A percentile compares a stretch with the other conserved stretches of the same genome.
Conservation (phyloP, 2,797 vertebrate genomes). For the Dromococcyx pavoninus region DNA sequence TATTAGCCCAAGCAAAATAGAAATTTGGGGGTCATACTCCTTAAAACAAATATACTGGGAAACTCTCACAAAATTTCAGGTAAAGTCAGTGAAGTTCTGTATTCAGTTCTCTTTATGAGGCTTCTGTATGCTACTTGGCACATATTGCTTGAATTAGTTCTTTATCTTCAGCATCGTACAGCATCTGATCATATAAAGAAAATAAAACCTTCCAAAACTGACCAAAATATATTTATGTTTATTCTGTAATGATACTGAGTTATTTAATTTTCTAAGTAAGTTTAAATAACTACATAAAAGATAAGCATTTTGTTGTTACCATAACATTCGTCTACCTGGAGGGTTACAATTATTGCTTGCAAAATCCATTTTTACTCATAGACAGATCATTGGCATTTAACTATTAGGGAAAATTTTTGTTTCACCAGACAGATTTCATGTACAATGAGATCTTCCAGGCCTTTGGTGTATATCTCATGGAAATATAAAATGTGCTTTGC, state of each 20-base stretch:
- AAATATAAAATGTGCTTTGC: neutral
- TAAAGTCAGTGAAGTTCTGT: neutral
- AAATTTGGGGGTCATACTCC: neutral
- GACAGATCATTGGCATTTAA: neutral
- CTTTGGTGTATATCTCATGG: neutral
- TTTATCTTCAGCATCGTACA: neutral
- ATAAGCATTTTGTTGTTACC: neutral
- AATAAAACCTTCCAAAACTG: neutral
- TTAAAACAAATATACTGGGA: neutral
- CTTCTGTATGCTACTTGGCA: neutral
- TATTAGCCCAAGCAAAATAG: neutral
- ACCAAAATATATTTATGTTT: neutral
- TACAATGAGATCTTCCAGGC: neutral
- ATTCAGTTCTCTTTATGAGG: neutral
- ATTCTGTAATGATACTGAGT: neutral
- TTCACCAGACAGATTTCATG: neutral
- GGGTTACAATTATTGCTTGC: neutral
- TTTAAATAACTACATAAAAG: neutral
- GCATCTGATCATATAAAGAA: neutral
- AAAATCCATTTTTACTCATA: neutral
- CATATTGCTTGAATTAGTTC: neutral
- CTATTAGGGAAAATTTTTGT: neutral
- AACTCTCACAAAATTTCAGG: neutral
- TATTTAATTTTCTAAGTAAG: neutral
- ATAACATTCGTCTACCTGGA: neutral